Evolutionary conservation across 2,113 vertebrate genomes (phyloP).

Genomic region (Enhydra lutris): DNA sequence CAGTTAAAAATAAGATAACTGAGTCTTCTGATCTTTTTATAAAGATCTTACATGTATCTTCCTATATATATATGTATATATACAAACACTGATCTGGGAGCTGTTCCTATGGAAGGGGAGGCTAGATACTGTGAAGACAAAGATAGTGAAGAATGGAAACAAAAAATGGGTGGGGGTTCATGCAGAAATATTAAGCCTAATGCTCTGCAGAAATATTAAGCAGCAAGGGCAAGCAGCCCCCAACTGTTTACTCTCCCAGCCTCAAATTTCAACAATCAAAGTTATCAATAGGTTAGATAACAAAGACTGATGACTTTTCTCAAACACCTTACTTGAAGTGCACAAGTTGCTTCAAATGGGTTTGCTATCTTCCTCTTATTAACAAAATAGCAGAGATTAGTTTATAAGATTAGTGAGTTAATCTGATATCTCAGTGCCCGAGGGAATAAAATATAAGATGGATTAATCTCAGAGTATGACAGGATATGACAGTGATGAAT

Average conservation of each 20-base stretch:
- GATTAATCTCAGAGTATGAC: conserved; percentile 5
- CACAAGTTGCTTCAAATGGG: not conserved
- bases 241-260: not conserved
- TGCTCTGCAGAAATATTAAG: conserved; percentile 4
- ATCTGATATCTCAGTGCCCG: conserved; percentile 12
- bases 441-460: conserved; percentile 39
- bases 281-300: conserved; percentile 6
- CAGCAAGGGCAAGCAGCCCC: not conserved
- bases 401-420: conserved; percentile 48
- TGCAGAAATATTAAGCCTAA: not conserved
- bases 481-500: conserved; percentile 13
- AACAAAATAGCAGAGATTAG: conserved; percentile 40
- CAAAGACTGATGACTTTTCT: conserved; percentile 1
- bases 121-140: not conserved
- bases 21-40: not conserved
- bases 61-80: not conserved
- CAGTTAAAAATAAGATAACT: conserved; percentile 28
- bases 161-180: not conserved
- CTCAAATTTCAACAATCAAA: not conserved
- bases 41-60: not conserved
- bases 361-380: conserved; percentile 25
- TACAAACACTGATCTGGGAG: not conserved
- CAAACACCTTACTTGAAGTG: conserved; percentile 29
- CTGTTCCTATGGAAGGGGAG: not conserved
- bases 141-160: not conserved